Evolutionary conservation across 1,140 invertebrate species (phyloP).

Genomic region (Rhizoglyphus robini): DNA sequence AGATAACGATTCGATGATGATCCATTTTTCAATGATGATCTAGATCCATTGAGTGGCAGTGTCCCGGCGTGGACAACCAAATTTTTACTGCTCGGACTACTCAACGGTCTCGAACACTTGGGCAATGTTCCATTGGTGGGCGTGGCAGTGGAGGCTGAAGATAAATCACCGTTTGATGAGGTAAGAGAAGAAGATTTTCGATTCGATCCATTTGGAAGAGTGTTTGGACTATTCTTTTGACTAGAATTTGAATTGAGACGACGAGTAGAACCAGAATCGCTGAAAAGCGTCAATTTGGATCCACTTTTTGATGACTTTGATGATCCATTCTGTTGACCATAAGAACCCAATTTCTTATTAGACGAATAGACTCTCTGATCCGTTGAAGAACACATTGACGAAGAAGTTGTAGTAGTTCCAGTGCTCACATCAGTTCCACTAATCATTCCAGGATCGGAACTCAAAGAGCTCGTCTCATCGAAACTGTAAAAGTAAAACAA

Average conservation of each 20-base stretch:
- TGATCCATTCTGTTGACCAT: background rate
- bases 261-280: background rate
- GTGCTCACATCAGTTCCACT: slow-evolving; percentile 15
- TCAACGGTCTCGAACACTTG: background rate
- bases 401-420: slow-evolving; percentile 16
- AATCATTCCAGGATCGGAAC: slow-evolving; percentile 13
- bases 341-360: background rate
- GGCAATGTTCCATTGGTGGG: background rate
- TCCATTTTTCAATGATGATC: background rate
- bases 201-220: background rate
- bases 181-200: background rate
- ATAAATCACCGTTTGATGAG: background rate
- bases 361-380: background rate
- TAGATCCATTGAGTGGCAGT: slow-evolving; percentile 2
- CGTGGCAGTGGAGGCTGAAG: background rate
- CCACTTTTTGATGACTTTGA: background rate
- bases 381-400: slow-evolving; percentile 4
- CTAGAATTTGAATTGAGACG: background rate
- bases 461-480: slow-evolving; percentile 19
- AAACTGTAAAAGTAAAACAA: slow-evolving; percentile 1
- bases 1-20: background rate
- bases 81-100: background rate
- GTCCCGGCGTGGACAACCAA: background rate
- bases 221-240: background rate
- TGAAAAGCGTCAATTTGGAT: background rate